Evolutionary conservation across 1,140 invertebrate genomes (phyloP), one percentile per base, ranked within the genome.

Genomic region (Agrypnia vestita): DNA sequence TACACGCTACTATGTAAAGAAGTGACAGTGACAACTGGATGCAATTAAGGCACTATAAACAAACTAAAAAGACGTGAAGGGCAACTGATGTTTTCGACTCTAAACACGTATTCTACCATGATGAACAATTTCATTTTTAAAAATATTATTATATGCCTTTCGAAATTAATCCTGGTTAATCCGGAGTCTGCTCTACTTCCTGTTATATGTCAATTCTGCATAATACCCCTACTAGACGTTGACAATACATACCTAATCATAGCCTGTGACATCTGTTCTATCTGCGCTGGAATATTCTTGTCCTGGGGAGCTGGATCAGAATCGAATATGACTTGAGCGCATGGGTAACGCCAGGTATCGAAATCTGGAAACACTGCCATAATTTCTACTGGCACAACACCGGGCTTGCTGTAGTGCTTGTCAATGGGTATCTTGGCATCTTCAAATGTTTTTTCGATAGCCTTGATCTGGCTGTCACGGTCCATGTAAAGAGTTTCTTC

Each of bases 311-410:
- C 94, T 46, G 98, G 98, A 91, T 99, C 98, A 7, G 97, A 97
- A 88, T 99, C 98, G 88, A 99, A 99, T 85, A 99, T 98, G 83
- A 99, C 97, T 91, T 99, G 97, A 80, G 97, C 97, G 90, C 97
- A 99, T 21, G 97, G 97, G 91, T 97, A 98, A 85, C 97, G 97
- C 97, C 98, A 99, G 81, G 97, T 90, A 84, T 96, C 94, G 87
- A 99, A 99, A 88, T 99, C 98, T 46, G 98, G 98, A 90, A 95
- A 98, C 15, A 99, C 91, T 12, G 96, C 93, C 79, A 97, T 90
- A 62, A 97, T 90, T 89, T 99, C 97, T 13, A 98, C 93, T n/a
- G 97, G 95, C 25, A 93, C 92, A 62, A 99, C 96, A 86, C 96
- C 96, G 10, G 97, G 95, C 90, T 99, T 99, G 78, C 91, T 98